phyloP scores from a whole-genome alignment of 2,888 invertebrate species.

The Hirtodrosophila alboralis region DNA sequence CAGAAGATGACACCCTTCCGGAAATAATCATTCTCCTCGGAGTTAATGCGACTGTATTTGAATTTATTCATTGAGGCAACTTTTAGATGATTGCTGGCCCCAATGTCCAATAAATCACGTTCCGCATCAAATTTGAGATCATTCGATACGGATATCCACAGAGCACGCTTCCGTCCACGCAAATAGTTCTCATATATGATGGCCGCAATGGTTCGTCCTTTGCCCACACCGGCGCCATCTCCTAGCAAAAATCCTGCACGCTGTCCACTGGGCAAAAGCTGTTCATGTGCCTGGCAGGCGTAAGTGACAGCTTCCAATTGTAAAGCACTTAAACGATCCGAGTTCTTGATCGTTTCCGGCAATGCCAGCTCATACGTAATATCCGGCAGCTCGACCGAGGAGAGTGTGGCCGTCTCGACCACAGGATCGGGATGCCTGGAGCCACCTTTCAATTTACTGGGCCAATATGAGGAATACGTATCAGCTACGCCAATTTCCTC shows the following conservation, averaged over 20 bases:
- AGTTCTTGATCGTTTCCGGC: constrained; percentile 92
- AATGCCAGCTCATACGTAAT: constrained; percentile 93
- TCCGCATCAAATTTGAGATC: constrained; percentile 99
- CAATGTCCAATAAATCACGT: constrained; percentile 97
- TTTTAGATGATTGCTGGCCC: constrained; percentile 91
- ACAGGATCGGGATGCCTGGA: constrained; percentile 98
- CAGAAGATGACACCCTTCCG: constrained; percentile 98
- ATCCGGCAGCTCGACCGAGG: constrained; percentile 97
- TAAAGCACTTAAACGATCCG: constrained; percentile 94
- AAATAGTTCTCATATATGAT: constrained; percentile 98
- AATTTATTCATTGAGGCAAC: constrained; percentile 96
- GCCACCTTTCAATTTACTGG: constrained; percentile 87
- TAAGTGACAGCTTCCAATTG: constrained; percentile 99
- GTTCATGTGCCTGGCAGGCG: constrained; percentile 97
- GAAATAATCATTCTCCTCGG: constrained; percentile 89
- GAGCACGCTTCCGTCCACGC: constrained; percentile 94
- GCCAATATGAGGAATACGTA: constrained; percentile 99
- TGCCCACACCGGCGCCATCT: constrained; percentile 99
- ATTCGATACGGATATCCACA: constrained; percentile 99
- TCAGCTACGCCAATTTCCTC: constrained; percentile 99
- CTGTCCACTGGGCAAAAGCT: constrained; percentile 93
- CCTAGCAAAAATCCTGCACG: constrained; percentile 98
- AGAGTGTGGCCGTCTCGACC: constrained; percentile 98
- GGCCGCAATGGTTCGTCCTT: constrained; percentile 99
- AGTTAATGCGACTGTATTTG: constrained; percentile 97